These are phyloP conservation scores for Heteromurus nitidus DNA, from an alignment of 2,888 invertebrate genomes.

Conservation along the genomic window DNA sequence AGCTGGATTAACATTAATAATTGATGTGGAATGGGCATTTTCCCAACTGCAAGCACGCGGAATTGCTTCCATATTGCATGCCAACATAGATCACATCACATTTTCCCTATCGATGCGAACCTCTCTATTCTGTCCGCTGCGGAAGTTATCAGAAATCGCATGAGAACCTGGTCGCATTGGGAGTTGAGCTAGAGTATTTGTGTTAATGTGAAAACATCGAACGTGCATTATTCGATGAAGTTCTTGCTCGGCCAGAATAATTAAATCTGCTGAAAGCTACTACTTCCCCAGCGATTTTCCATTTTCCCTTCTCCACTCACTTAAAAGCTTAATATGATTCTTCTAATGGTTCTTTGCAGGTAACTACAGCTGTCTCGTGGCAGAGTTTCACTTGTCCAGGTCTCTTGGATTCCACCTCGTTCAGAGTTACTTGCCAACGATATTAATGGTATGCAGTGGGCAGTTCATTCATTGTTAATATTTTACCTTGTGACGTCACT, in stretches of 20 bases:
- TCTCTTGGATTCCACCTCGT: conserved; percentile 79
- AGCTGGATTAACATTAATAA: neutral
- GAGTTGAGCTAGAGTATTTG: neutral
- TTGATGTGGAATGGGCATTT: too few relatives aligned
- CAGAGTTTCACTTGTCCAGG: conserved; percentile 78
- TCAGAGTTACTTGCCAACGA: conserved; percentile 79
- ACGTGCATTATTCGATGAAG: conserved; percentile 2
- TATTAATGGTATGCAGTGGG: too few relatives aligned
- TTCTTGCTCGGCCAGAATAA: neutral
- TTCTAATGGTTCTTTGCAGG: conserved; percentile 34
- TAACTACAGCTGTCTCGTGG: conserved; percentile 72
- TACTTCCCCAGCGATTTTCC: neutral
- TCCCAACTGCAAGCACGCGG: too few relatives aligned
- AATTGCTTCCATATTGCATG: too few relatives aligned
- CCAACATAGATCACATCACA: too few relatives aligned
- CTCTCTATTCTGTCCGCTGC: too few relatives aligned
- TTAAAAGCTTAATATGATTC: too few relatives aligned
- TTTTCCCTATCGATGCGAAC: too few relatives aligned
- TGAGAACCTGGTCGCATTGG: neutral
- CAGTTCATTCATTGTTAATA: too few relatives aligned
- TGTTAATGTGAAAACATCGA: neutral
- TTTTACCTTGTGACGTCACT: too few relatives aligned
- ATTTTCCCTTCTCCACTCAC: too few relatives aligned
- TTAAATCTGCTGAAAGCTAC: conserved; percentile 6
- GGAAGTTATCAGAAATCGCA: too few relatives aligned